A percentile compares a stretch with the other conserved stretches of the same genome.
Evolutionary conservation across 2,113 vertebrate genomes (phyloP).

Genomic region (Rhea pennata): DNA sequence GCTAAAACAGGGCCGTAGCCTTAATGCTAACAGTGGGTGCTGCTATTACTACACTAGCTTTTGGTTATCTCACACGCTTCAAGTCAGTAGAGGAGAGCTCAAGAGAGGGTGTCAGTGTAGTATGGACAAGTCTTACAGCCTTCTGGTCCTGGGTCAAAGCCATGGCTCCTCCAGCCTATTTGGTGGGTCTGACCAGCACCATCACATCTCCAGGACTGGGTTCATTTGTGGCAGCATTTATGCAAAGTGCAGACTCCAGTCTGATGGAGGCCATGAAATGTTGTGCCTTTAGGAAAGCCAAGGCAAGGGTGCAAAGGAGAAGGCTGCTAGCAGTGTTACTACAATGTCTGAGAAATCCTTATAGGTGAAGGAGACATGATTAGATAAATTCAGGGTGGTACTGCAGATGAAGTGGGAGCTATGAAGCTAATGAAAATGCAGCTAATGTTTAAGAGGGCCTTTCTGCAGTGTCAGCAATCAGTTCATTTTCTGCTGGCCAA

Average conservation of each 20-base stretch:
- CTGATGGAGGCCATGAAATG: neutral
- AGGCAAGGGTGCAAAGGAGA: neutral
- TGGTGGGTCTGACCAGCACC: neutral
- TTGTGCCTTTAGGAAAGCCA: neutral
- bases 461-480: neutral
- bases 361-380: neutral
- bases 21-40: neutral
- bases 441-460: neutral
- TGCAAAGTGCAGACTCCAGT: neutral
- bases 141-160: neutral
- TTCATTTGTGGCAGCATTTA: rapidly evolving
- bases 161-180: neutral
- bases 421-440: neutral
- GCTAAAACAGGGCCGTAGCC: neutral
- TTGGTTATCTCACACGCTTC: neutral
- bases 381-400: neutral
- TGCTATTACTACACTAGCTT: neutral
- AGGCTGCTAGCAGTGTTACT: neutral
- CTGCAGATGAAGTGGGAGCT: neutral
- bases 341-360: rapidly evolving
- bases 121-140: neutral
- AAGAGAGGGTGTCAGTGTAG: neutral
- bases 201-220: neutral
- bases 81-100: neutral
- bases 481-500: neutral